These are phyloP conservation scores for Forficula auricularia DNA, from an alignment of 1,140 invertebrate genomes.

Conservation along the genomic window DNA sequence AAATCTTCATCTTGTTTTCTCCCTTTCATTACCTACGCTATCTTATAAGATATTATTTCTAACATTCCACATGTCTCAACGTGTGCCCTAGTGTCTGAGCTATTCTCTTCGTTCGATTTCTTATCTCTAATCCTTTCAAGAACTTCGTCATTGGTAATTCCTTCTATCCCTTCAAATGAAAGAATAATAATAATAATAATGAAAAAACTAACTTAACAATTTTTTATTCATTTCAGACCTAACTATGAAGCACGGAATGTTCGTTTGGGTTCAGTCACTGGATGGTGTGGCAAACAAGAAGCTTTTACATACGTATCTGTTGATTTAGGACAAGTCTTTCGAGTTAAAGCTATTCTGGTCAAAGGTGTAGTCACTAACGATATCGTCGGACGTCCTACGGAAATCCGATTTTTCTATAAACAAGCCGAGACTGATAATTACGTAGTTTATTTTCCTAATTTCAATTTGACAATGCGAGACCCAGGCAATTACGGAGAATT, in stretches of 20 bases:
- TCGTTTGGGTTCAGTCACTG: slow-evolving; percentile 80
- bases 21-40: too few relatives aligned
- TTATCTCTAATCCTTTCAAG: too few relatives aligned
- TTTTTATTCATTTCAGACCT: slow-evolving; percentile 30
- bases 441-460: slow-evolving; percentile 90
- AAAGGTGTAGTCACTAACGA: slow-evolving; percentile 90
- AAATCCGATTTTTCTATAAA: slow-evolving; percentile 94
- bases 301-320: slow-evolving; percentile 90
- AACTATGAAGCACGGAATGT: slow-evolving; percentile 84
- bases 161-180: too few relatives aligned
- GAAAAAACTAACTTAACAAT: background rate
- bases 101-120: too few relatives aligned
- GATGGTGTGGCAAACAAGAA: slow-evolving; percentile 88
- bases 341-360: slow-evolving; percentile 79
- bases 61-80: too few relatives aligned
- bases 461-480: slow-evolving; percentile 80
- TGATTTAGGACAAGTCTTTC: slow-evolving; percentile 74
- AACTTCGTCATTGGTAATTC: too few relatives aligned
- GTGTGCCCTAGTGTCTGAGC: too few relatives aligned
- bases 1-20: too few relatives aligned
- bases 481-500: slow-evolving; percentile 88
- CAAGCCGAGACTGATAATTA: slow-evolving; percentile 83
- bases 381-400: slow-evolving; percentile 82
- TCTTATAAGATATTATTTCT: too few relatives aligned
- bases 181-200: background rate